These are phyloP conservation scores for Natrix natrix DNA, from an alignment of 2,797 vertebrate species.

Conservation along the genomic window DNA sequence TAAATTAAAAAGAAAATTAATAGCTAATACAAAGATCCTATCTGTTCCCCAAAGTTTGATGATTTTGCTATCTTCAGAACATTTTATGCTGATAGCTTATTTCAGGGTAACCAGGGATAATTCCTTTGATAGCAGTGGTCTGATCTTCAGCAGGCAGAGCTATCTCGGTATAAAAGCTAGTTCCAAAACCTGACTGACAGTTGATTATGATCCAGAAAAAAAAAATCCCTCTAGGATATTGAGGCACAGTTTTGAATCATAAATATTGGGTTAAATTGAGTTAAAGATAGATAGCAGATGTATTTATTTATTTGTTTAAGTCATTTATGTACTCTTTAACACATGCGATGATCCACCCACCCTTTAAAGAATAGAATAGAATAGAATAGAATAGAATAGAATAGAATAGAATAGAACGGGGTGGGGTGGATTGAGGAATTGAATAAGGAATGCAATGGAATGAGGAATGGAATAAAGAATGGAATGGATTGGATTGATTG, in stretches of 20 bases:
- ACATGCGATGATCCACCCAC: not conserved
- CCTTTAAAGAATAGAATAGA: not conserved
- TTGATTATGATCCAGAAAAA: not conserved
- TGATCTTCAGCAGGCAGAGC: not conserved
- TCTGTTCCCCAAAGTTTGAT: slow-evolving; percentile 16
- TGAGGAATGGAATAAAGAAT: not conserved
- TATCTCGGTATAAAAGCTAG: not conserved
- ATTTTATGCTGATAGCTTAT: not conserved
- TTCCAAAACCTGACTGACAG: not conserved
- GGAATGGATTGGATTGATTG: not conserved
- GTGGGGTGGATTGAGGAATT: no score
- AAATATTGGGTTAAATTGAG: not conserved
- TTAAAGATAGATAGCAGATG: not conserved
- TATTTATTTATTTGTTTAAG: not conserved
- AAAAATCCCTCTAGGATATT: not conserved
- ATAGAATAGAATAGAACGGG: not conserved
- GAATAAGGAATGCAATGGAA: not conserved
- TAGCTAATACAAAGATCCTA: slow-evolving; percentile 19
- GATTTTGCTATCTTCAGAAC: slow-evolving; percentile 3
- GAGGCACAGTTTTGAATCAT: not conserved
- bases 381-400: not conserved
- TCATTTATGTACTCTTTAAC: not conserved
- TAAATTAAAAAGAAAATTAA: slow-evolving; percentile 32
- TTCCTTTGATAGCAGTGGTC: slow-evolving; percentile 1
- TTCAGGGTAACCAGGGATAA: not conserved